Base-by-base conservation (phyloP, 2,113 vertebrate species). In the Leuciscus idus region DNA sequence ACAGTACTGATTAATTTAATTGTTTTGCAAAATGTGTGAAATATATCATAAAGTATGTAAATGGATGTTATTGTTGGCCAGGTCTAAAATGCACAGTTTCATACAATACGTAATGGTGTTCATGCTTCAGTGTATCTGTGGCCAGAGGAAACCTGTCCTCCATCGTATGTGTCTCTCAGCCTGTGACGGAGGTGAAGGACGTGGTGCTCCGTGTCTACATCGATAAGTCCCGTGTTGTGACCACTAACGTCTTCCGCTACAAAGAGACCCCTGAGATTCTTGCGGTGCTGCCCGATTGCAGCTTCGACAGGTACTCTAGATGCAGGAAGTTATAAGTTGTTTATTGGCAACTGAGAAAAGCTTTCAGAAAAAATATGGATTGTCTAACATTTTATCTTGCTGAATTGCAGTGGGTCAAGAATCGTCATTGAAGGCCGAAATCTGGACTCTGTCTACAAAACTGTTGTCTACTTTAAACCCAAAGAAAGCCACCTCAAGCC, bases 401-500 rank as follows among this genome's bases (percentile, higher is more conserved):
- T 73, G 9, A 76, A 62, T 83, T 92, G 0, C 21, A 99, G 98
- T 62, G 97, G 96, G 33, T 98, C 96, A 0, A 92, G 90, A 3
- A 92, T 99, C 86, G 95, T 95, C 30, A 93, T 99, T 76, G 89
- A 83, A 2, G 97, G 98, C 62, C 91, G 92, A 80, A 95, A 98
- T 91, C 93, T 99, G 92, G 95, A 97, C 89, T 98, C 98, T 0
- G 95, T 96, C 0, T 96, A 95, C 88, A 94, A 91, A 0, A 93
- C 95, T 9, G 76, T 91, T 21, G 91, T 97, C n/a, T 93, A 91
- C 57, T 97, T 97, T 81, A 93, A 93, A 93, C 94, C 95, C 86
- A 95, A 94, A 19, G 95, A 96, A 87, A 93, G 90, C 64, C 92
- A 95, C 90, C 90, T 95, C 28, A 95, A 93, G 87, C 91, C 94